Evolutionary conservation across 2,113 vertebrate species (phyloP).

Genomic region (Echinops telfairi): DNA sequence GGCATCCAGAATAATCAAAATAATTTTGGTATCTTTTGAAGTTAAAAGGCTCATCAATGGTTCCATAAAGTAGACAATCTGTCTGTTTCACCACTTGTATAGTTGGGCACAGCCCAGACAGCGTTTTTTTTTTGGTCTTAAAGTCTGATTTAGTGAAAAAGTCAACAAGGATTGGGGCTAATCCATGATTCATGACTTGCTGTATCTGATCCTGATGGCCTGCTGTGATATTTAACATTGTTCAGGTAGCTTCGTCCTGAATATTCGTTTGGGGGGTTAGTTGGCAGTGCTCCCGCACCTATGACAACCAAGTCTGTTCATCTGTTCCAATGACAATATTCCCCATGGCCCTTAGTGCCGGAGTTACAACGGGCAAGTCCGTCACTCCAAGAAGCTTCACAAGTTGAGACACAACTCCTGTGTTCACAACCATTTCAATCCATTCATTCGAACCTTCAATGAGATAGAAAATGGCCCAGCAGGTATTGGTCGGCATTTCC

Average conservation of each 20-base stretch:
- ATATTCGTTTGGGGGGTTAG: neutral
- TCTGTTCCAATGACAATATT: neutral
- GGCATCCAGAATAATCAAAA: neutral
- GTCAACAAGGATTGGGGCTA: neutral
- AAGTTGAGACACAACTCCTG: neutral
- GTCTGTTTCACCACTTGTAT: too few relatives aligned
- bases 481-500: neutral
- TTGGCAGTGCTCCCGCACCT: too few relatives aligned
- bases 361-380: neutral
- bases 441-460: neutral
- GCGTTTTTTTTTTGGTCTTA: neutral
- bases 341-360: neutral
- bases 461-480: neutral
- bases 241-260: neutral
- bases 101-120: too few relatives aligned
- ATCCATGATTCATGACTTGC: neutral
- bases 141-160: neutral
- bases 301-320: neutral
- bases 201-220: neutral
- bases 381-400: neutral
- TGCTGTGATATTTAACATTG: neutral
- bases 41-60: neutral
- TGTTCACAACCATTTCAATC: neutral
- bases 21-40: neutral
- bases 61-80: neutral